phyloP scores from a whole-genome alignment of 2,888 invertebrate genomes.

The Hecatera dysodea region DNA sequence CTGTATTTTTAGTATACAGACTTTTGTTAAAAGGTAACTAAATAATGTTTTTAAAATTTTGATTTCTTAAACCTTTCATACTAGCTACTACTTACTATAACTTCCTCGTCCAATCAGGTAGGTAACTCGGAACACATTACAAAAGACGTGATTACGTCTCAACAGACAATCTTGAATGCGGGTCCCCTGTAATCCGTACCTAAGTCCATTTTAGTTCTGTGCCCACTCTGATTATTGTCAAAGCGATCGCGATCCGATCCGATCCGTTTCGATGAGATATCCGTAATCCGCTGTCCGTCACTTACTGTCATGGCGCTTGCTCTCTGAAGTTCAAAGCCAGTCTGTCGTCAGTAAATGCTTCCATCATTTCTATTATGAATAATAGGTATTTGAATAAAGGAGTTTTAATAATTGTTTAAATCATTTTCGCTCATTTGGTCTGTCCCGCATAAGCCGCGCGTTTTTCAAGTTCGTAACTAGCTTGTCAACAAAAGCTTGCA shows the following conservation, averaged over 20 bases:
- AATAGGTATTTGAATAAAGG: no score
- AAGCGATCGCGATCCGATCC: slow-evolving; percentile 42
- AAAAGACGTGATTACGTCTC: slow-evolving; percentile 18
- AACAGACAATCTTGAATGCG: slow-evolving; percentile 24
- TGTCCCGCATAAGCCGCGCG: no score
- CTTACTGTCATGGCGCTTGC: slow-evolving; percentile 37
- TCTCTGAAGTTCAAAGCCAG: slow-evolving; percentile 37
- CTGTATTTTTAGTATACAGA: no score
- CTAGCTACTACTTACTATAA: no score
- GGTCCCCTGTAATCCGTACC: slow-evolving; percentile 31
- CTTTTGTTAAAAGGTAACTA: no score
- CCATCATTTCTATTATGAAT: neutral
- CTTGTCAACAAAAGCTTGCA: no score
- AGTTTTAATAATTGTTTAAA: no score
- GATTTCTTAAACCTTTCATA: no score
- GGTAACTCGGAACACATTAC: neutral
- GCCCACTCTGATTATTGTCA: slow-evolving; percentile 46
- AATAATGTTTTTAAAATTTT: no score
- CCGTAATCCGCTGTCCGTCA: slow-evolving; percentile 56
- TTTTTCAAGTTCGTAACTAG: no score
- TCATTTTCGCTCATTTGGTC: no score
- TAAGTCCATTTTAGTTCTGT: slow-evolving; percentile 48
- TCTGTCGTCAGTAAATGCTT: slow-evolving; percentile 11
- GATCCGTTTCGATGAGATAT: slow-evolving; percentile 57
- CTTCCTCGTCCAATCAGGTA: no score